Evolutionary conservation across 2,888 invertebrate genomes (phyloP).

Genomic region (Strigamia crassipes): DNA sequence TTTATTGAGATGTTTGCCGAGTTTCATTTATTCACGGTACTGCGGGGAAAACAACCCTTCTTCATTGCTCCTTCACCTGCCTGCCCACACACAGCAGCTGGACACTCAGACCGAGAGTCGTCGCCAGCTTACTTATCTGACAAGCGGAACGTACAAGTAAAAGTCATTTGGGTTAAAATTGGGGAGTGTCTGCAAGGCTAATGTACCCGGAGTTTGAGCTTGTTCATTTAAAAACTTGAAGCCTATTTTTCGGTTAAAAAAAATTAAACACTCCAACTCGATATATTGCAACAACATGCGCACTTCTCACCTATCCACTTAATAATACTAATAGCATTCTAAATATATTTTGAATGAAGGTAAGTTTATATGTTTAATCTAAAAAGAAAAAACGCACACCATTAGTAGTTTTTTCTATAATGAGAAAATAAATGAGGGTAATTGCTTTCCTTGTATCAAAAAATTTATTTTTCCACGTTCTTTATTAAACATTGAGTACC

Average conservation of each 20-base stretch:
- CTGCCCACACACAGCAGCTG: conserved; percentile 23
- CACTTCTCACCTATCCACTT: too few relatives aligned
- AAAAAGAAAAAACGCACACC: background rate
- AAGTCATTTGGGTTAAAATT: conserved; percentile 23
- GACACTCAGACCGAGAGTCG: conserved; percentile 14
- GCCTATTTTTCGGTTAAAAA: background rate
- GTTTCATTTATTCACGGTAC: background rate
- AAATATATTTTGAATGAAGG: too few relatives aligned
- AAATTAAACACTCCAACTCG: too few relatives aligned
- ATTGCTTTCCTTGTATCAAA: background rate
- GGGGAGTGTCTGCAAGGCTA: conserved; percentile 11
- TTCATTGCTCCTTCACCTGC: background rate
- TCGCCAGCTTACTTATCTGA: conserved; percentile 25
- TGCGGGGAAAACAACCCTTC: conserved; percentile 4
- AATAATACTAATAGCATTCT: too few relatives aligned
- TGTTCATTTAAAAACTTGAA: background rate
- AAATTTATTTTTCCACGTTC: too few relatives aligned
- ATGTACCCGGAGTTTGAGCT: background rate
- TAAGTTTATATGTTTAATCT: too few relatives aligned
- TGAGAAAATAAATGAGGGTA: background rate
- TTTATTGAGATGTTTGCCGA: background rate
- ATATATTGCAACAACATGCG: too few relatives aligned
- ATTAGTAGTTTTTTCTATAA: background rate
- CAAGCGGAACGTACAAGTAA: conserved; percentile 31
- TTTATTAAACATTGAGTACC: too few relatives aligned